Percentiles rank a stretch among this genome's conserved stretches.
phyloP scores from a whole-genome alignment of 2,113 vertebrate species.

The Ceyx cyanopectus region DNA sequence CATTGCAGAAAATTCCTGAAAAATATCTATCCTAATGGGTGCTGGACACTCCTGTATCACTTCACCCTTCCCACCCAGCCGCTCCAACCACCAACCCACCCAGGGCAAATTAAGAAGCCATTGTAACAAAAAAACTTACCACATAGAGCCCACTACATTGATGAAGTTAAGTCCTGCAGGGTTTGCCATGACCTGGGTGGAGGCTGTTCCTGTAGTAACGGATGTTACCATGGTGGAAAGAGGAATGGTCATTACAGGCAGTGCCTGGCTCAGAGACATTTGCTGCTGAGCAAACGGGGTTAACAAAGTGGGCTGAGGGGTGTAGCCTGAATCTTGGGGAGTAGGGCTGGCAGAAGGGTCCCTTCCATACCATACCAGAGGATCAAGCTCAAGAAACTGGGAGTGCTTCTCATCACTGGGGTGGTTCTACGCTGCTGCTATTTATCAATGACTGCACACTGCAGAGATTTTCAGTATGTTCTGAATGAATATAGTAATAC shows the following conservation, averaged over 20 bases:
- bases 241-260: constrained; percentile 97
- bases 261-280: constrained; percentile 89
- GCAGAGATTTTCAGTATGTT: neutral
- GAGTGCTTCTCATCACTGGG: neutral
- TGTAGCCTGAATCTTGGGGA: constrained; percentile 86
- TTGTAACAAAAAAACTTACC: constrained; percentile 80
- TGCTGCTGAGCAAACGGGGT: constrained; percentile 94
- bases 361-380: neutral
- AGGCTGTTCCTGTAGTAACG: constrained; percentile 90
- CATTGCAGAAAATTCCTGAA: neutral
- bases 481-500: neutral
- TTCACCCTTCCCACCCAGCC: neutral
- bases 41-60: neutral
- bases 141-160: constrained; percentile 95
- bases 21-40: neutral
- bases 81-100: neutral
- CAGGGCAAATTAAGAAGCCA: neutral
- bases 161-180: constrained; percentile 94
- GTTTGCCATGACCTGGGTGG: constrained; percentile 93
- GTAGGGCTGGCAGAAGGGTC: constrained; percentile 82
- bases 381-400: neutral
- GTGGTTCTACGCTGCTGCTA: neutral
- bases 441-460: neutral
- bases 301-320: constrained; percentile 89
- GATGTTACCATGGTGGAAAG: constrained; percentile 95